Evolutionary conservation across 2,888 invertebrate species (phyloP).

Genomic region (Drosophila picticornis): DNA sequence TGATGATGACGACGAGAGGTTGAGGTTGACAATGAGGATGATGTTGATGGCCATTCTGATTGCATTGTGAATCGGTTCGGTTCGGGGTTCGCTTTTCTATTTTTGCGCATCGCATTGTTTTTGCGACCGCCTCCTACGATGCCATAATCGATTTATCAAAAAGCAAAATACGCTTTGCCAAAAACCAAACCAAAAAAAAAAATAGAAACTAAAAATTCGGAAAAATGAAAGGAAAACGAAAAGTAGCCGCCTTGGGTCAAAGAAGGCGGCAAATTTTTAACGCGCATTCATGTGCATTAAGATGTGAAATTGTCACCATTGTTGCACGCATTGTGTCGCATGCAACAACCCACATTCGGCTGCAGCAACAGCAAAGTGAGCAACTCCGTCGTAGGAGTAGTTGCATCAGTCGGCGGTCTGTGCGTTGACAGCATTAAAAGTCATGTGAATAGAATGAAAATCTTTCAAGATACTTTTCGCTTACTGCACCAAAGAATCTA

Average conservation of each 20-base stretch:
- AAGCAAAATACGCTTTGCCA: conserved; percentile 69
- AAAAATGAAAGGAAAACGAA: conserved; percentile 32
- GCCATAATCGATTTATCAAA: conserved; percentile 83
- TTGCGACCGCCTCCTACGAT: conserved; percentile 73
- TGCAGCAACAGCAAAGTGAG: conserved; percentile 61
- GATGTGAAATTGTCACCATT: conserved; percentile 83
- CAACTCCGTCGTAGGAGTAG: conserved; percentile 23
- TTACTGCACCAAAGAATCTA: conserved; percentile 5
- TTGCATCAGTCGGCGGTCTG: conserved; percentile 56
- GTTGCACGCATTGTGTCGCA: conserved; percentile 59
- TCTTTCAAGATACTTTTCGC: conserved; percentile 13
- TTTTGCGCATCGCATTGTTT: conserved; percentile 60
- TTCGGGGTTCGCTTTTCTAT: conserved; percentile 33
- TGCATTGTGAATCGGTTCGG: conserved; percentile 50
- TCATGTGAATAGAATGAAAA: conserved; percentile 38
- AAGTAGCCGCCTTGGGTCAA: conserved; percentile 56
- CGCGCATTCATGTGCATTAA: conserved; percentile 79
- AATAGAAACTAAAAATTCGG: conserved; percentile 1
- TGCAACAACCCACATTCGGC: conserved; percentile 55
- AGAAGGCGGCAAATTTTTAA: conserved; percentile 63
- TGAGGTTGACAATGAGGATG: conserved; percentile 18
- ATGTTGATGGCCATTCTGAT: conserved; percentile 55
- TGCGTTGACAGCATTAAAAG: conserved; percentile 75
- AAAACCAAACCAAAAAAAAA: conserved; percentile 42
- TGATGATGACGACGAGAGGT: conserved; percentile 46